Evolutionary conservation across 2,888 invertebrate species (phyloP), one percentile per base, ranked within the genome.

Genomic region (Drosophila ustulata): DNA sequence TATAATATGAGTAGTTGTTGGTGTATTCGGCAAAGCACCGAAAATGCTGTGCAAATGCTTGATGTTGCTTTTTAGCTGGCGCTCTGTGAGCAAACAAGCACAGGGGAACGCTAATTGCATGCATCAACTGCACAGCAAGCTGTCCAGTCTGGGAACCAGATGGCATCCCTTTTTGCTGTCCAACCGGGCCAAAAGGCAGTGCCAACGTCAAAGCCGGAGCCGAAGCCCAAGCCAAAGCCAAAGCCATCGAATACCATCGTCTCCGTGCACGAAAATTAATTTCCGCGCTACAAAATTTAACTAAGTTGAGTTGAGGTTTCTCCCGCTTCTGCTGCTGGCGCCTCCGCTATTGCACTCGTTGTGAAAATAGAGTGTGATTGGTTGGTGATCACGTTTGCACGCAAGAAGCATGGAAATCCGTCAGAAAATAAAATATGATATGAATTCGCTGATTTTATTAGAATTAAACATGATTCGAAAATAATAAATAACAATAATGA

Each of bases 181-280:
- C 32, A 64, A 34, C 46, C 30, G 39, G 8, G 52, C 25, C 34
- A 47, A 65, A 53, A 50, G 41, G 66, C 55, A 52, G 46, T 30
- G 63, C 34, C 43, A 49, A 37, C 26, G 23, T n/a, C 37, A 23
- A 71, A 26, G 39, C 28, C 25, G 8, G 11, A 9, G 47, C 23
- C 25, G 30, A 65, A 49, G 43, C n/a, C 51, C 32, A 51, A 41
- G 63, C 34, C n/a, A 30, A 25, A 30, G 66, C 55, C 37, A 55
- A 23, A 9, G 59, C 66, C 58, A 45, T 59, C 50, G 55, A 47
- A 59, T 45, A 13, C 47, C 46, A 37, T 58, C 55, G 43, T 28
- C 53, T 45, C 64, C 53, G 58, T 59, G 51, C 62, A 74, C 64
- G 68, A 66, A 76, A 78, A 80, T 80, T 77, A 72, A 72, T 77